Evolutionary conservation across 2,888 invertebrate species (phyloP), one percentile per base, ranked within the genome.

Genomic region (Pasiphila rectangulata): DNA sequence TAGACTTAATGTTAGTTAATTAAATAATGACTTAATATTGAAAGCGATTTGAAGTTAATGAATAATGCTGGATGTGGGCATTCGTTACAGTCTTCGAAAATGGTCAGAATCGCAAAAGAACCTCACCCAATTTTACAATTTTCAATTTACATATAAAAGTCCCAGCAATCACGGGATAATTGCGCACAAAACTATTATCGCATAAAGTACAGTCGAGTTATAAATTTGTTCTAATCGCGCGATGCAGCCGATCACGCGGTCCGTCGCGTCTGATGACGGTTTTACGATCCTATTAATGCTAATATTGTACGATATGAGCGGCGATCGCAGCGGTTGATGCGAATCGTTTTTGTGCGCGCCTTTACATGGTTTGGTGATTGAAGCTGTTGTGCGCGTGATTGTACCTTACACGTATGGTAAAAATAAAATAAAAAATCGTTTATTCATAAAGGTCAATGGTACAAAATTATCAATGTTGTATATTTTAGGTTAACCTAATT

Each of bases 201-300:
- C 41, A 41, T 54, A 51, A 51, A 46, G 29, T 47, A 39, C 38
- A 48, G 38, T 30, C 34, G 50, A 20, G 49, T 45, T 48, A 53
- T 49, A 49, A 54, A 56, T 54, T 49, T 47, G 42, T 46, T 46
- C 47, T 54, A 54, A 54, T 57, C 50, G 41, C 17, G 29, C 52
- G 46, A 30, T 27, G 47, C 46, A 38, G 46, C 16, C 42, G 42
- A 57, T 54, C 52, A 56, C 47, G 50, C 54, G 39, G 43, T 2
- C 36, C 46, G 47, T 47, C 46, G 54, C 52, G 38, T 13, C 25
- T 17, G 54, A 37, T 54, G 57, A 54, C 50, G 50, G 57, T 15
- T 54, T 57, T 52, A 57, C 43, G 45, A 38, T 41, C 24, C 20
- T 49, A 49, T 49, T 45, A 49, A 45, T 45, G 40, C 36, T 49